Percentiles rank a stretch among this genome's conserved stretches.
phyloP scores from a whole-genome alignment of 2,113 vertebrate genomes.

The Lipophrys pholis region DNA sequence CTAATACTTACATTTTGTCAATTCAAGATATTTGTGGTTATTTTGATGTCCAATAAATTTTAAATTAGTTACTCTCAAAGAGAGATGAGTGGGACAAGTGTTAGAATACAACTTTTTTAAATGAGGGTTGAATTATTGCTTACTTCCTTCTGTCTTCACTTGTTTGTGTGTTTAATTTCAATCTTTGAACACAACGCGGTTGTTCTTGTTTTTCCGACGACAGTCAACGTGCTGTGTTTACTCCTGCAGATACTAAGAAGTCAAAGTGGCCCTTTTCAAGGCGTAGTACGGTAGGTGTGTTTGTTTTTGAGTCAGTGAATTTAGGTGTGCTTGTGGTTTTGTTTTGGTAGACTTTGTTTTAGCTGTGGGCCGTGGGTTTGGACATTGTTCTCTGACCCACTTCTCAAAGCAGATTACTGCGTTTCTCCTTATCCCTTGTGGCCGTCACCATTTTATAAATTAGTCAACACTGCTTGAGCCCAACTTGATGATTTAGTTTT shows the following conservation, averaged over 20 bases:
- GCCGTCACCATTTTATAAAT: conserved; percentile 47
- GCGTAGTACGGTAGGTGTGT: conserved; percentile 84
- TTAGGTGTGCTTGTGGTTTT: conserved; percentile 21
- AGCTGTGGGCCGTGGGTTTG: conserved; percentile 45
- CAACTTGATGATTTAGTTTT: conserved; percentile 39
- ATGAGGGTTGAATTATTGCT: too few relatives aligned
- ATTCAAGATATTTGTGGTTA: too few relatives aligned
- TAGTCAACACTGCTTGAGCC: conserved; percentile 33
- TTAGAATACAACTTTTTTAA: too few relatives aligned
- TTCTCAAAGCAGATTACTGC: conserved; percentile 78
- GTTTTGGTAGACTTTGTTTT: conserved; percentile 47
- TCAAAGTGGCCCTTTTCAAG: conserved; percentile 91
- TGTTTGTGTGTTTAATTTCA: neutral
- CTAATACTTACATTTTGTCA: too few relatives aligned
- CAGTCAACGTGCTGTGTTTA: conserved; percentile 33
- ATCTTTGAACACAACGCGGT: conserved; percentile 4
- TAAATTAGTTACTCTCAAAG: too few relatives aligned
- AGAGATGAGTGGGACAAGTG: too few relatives aligned
- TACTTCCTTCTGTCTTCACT: too few relatives aligned
- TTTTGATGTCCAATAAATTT: too few relatives aligned
- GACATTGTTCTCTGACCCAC: conserved; percentile 81
- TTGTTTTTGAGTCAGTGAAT: neutral
- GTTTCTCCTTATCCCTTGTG: conserved; percentile 57
- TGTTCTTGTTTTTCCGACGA: neutral
- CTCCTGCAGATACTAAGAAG: conserved; percentile 89